Evolutionary conservation across 2,797 vertebrate genomes (phyloP).

Genomic region (Anniella stebbinsi): DNA sequence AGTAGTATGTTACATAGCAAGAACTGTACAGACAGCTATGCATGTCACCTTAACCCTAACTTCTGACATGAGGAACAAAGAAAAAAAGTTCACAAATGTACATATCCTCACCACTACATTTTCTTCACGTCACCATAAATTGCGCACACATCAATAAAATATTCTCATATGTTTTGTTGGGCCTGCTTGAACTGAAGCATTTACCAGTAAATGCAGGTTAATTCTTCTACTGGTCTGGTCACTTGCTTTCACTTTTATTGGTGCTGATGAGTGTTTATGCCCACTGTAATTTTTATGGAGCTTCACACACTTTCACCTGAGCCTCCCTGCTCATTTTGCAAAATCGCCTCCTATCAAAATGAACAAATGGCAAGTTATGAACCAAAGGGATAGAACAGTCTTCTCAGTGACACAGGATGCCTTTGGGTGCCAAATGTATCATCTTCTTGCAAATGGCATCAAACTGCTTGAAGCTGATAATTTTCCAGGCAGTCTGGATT

Average conservation of each 20-base stretch:
- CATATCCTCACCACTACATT: too few relatives aligned
- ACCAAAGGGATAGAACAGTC: neutral
- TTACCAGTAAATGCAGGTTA: neutral
- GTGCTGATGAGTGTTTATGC: neutral
- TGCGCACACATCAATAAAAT: neutral
- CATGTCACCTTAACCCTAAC: neutral
- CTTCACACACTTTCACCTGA: neutral
- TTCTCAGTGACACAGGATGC: neutral
- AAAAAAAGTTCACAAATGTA: neutral
- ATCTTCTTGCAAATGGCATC: neutral
- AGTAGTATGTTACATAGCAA: neutral
- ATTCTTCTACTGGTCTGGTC: neutral
- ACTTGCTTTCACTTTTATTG: neutral
- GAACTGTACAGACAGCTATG: neutral
- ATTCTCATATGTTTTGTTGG: neutral
- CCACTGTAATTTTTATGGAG: neutral
- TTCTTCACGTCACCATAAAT: neutral
- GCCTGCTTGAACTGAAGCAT: neutral
- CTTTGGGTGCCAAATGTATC: neutral
- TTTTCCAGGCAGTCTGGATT: neutral
- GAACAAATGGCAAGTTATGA: neutral
- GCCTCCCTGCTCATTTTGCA: neutral
- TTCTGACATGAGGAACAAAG: neutral
- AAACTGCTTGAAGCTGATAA: neutral
- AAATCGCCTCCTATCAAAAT: neutral